These are phyloP conservation scores for Hemicordylus capensis DNA, from an alignment of 2,113 vertebrate genomes.

Conservation along the genomic window DNA sequence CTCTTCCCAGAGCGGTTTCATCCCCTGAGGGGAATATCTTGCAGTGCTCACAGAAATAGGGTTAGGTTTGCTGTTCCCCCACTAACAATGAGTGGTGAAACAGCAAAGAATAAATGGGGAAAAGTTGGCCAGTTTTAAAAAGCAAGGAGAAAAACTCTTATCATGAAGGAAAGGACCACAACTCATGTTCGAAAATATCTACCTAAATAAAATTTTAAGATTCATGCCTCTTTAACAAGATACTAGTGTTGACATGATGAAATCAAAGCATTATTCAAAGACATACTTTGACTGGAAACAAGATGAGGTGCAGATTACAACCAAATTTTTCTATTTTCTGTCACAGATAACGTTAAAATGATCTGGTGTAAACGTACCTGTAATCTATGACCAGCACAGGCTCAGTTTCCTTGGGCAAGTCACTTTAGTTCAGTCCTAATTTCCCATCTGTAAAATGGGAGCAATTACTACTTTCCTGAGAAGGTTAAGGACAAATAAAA, in stretches of 20 bases:
- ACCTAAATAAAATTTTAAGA: neutral
- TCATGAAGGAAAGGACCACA: neutral
- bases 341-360: neutral
- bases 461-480: neutral
- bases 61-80: neutral
- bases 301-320: neutral
- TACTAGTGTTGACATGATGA: neutral
- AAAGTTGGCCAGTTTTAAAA: neutral
- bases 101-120: neutral
- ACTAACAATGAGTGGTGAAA: neutral
- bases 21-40: neutral
- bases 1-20: too few species aligned
- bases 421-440: neutral
- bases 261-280: neutral
- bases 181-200: neutral
- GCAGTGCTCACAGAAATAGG: neutral
- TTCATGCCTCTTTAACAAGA: neutral
- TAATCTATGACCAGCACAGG: neutral
- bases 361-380: neutral
- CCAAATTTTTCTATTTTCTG: neutral
- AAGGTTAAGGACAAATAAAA: neutral
- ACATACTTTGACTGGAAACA: neutral
- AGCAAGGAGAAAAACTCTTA: neutral
- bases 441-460: constrained; percentile 7
- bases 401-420: neutral